Base-by-base conservation (phyloP, 1,140 invertebrate genomes). In the Coelopa frigida region DNA sequence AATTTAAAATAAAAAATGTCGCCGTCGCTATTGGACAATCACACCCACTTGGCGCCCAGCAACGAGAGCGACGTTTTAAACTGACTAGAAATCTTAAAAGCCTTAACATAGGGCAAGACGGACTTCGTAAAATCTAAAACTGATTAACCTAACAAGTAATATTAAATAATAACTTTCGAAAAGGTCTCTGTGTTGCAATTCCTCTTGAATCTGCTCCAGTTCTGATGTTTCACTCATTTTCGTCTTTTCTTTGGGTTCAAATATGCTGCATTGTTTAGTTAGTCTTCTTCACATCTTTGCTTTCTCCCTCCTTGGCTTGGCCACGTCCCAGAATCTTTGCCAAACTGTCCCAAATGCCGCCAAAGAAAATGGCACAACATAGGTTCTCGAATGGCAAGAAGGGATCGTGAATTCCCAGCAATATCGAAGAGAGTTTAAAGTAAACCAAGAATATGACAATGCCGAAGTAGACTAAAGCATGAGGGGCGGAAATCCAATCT, bases 401-500 rank as follows among this genome's bases (percentile, higher is more conserved):
- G 33, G 96, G 96, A 79, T 99, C 96, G 59, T 95, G 90, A 58
- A 99, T 98, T 45, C 94, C 92, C 46, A 99, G 75, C 15, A 99
- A 72, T 53, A 99, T 85, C 6, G 94, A 96, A 7, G 94, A 97
- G 20, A 99, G 68, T 81, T 98, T 98, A 73, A 99, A 98, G 74
- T 99, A 98, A 12, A 98, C 89, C 66, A 99, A 95, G 80, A 99
- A 98, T 54, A 96, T 92, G n/a, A 98, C 93, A 56, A 98, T 91
- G 51, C 93, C 92, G 63, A 98, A 94, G 75, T 98, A 98, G 37
- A 98, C 90, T 4, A 98, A 75, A 33, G 93, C 87, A 71, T 98
- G 94, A 15, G 95, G 94, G 21, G 94, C 92, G 14, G 91, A 93
- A 58, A 99, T 96, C 57, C 92, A 78, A 65, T 95, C 89, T 38